Conservation (phyloP, 2,888 invertebrate genomes). For the Cosmia trapezina region DNA sequence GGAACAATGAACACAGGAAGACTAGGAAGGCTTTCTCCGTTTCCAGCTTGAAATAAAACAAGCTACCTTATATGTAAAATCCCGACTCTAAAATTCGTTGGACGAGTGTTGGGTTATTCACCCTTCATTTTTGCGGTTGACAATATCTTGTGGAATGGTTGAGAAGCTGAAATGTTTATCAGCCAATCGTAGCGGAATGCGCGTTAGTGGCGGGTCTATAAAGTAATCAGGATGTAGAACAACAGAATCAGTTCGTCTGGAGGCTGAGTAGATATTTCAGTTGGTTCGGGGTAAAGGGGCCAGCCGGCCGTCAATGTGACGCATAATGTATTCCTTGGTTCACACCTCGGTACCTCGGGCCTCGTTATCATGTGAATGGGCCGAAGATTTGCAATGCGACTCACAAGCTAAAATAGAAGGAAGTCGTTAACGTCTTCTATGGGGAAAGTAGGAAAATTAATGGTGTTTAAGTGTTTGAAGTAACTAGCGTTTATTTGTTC, state of each 20-base stretch:
- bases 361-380: conserved; percentile 72
- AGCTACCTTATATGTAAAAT: conserved; percentile 56
- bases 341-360: conserved; percentile 51
- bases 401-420: conserved; percentile 67
- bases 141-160: conserved; percentile 31
- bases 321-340: conserved; percentile 60
- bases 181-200: conserved; percentile 40
- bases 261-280: conserved; percentile 42
- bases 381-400: conserved; percentile 69
- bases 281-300: conserved; percentile 62
- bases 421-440: conserved; percentile 69
- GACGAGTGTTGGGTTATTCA: conserved; percentile 49
- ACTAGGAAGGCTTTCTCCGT: conserved; percentile 66
- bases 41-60: conserved; percentile 50
- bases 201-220: conserved; percentile 47
- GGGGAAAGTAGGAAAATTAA: conserved; percentile 73
- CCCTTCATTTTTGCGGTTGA: conserved; percentile 51
- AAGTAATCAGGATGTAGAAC: conserved; percentile 58
- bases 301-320: conserved; percentile 48
- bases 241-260: conserved; percentile 45
- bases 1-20: conserved; percentile 71
- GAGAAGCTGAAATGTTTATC: conserved; percentile 52
- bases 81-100: conserved; percentile 49
- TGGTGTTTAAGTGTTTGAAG: conserved; percentile 61
- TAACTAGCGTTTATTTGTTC: conserved; percentile 58